A percentile compares a stretch with the other conserved stretches of the same genome.
These are phyloP conservation scores for Rhodophaea formosa DNA, from an alignment of 2,888 invertebrate genomes.

Conservation along the genomic window DNA sequence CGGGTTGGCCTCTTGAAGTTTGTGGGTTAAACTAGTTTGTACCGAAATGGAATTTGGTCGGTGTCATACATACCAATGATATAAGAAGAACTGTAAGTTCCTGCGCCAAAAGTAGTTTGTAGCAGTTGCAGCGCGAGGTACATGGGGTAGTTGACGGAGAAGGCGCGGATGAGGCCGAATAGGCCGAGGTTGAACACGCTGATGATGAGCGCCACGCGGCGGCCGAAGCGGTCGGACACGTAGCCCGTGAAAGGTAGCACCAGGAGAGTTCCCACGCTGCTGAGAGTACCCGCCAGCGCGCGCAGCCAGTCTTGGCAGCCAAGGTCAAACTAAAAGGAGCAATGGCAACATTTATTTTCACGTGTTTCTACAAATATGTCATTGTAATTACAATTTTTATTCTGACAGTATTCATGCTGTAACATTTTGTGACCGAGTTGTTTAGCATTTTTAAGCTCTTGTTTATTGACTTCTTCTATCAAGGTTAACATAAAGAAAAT, in stretches of 20 bases:
- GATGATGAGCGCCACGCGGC: constrained; percentile 71
- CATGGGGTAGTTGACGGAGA: constrained; percentile 45
- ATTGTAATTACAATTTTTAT: no score
- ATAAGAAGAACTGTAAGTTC: constrained; percentile 76
- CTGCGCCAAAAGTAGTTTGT: constrained; percentile 77
- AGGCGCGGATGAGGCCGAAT: constrained; percentile 77
- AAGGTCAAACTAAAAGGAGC: constrained; percentile 79
- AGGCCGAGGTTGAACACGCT: constrained; percentile 67
- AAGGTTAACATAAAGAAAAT: no score
- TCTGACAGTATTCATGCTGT: not conserved
- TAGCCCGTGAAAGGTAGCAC: constrained; percentile 85
- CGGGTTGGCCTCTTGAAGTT: no score
- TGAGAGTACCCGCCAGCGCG: constrained; percentile 86
- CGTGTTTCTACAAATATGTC: not conserved
- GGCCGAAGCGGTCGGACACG: constrained; percentile 84
- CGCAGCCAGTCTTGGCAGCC: constrained; percentile 86
- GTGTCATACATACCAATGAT: constrained; percentile 51
- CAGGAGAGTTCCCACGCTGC: constrained; percentile 85
- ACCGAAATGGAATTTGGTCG: no score
- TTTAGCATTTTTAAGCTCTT: no score
- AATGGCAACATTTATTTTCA: not conserved
- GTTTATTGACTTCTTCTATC: no score
- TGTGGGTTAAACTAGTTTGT: no score
- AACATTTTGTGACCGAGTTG: no score
- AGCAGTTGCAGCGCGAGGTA: constrained; percentile 75